Conservation (phyloP, 2,797 vertebrate genomes). For the Neostethus bicornis region DNA sequence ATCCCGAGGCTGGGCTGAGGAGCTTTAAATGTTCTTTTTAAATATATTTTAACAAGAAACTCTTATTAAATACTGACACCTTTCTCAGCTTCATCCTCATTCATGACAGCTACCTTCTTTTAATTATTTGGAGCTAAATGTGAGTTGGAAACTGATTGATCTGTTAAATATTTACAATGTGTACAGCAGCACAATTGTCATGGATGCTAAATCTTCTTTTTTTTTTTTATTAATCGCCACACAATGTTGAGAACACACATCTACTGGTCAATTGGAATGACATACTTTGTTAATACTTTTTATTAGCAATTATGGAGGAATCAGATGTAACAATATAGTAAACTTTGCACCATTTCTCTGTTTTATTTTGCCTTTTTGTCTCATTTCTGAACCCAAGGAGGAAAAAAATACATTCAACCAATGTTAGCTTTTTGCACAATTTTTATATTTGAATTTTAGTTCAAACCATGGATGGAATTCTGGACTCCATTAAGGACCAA, state of each 20-base stretch:
- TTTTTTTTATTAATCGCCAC: neutral
- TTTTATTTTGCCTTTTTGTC: neutral
- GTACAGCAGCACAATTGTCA: neutral
- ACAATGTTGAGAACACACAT: neutral
- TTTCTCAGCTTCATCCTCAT: neutral
- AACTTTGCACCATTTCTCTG: neutral
- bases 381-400: neutral
- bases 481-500: constrained; percentile 34
- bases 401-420: constrained; percentile 5
- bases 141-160: constrained; percentile 1
- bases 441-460: constrained; percentile 19
- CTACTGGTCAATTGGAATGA: too few relatives aligned
- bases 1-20: too few relatives aligned
- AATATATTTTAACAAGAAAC: neutral
- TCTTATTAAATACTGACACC: neutral
- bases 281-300: too few relatives aligned
- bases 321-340: too few relatives aligned
- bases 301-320: neutral
- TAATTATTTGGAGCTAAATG: neutral
- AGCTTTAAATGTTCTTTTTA: too few relatives aligned
- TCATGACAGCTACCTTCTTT: neutral
- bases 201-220: neutral
- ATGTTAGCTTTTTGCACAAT: constrained; percentile 1
- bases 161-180: constrained; percentile 11
- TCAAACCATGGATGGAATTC: constrained; percentile 21